Conservation (phyloP, 2,888 invertebrate species). For the Acanthosepion lycidas region DNA sequence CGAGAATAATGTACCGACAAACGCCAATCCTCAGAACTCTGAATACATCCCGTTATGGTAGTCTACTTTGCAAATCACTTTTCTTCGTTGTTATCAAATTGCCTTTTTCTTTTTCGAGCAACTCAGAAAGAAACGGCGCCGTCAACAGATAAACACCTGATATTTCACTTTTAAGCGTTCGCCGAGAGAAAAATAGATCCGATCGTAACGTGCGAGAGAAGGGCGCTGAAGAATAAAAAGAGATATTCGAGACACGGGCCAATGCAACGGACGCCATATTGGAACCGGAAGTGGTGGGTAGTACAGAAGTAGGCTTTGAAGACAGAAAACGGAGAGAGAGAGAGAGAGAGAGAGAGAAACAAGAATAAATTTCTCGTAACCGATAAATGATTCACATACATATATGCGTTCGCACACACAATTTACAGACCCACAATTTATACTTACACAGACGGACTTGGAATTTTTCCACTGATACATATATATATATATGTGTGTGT, state of each 20-base stretch:
- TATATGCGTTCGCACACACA: background rate
- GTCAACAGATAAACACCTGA: background rate
- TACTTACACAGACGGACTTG: too few species aligned
- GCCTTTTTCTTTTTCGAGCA: background rate
- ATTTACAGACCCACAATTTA: too few species aligned
- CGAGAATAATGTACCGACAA: background rate
- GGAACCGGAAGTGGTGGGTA: background rate
- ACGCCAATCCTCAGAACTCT: background rate
- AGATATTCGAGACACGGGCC: background rate
- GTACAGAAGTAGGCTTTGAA: background rate
- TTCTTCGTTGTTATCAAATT: background rate
- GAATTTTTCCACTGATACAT: background rate
- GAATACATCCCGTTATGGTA: background rate
- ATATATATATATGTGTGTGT: background rate
- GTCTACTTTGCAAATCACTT: background rate
- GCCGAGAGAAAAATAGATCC: background rate
- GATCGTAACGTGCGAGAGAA: background rate
- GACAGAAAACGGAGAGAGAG: background rate
- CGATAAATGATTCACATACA: background rate
- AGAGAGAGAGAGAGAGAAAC: background rate
- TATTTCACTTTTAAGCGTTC: background rate
- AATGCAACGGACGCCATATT: constrained; percentile 23
- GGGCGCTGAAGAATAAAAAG: background rate
- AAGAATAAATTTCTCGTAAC: background rate
- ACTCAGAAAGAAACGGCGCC: background rate